Evolutionary conservation across 2,797 vertebrate species (phyloP), one percentile per base, ranked within the genome.

Genomic region (Bovichtus variegatus): DNA sequence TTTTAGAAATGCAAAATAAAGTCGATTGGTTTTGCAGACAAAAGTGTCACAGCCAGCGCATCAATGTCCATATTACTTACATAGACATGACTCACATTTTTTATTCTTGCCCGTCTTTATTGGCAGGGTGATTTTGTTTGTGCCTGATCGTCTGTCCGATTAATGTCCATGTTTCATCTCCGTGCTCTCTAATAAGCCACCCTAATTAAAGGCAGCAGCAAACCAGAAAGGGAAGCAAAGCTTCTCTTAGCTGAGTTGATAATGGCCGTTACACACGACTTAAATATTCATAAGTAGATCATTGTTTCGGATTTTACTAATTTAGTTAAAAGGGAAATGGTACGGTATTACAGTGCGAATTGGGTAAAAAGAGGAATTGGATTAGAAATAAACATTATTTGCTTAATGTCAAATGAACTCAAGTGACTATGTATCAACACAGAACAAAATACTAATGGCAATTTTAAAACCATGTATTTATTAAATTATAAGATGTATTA

Each of bases 91-190:
- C 13, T 9, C 31, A 25, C 51, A 27, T n/a, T 65, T 61, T 51
- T 12, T 55, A 16, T 64, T 66, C 21, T 47, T 2, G 9, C 43
- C 71, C 18, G 2, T 68, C 60, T 74, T 25, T 62, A 41, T 55
- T 57, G 31, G 41, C 68, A 21, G 27, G 49, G 36, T 76, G 62
- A 79, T 78, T 78, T 81, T n/a, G 71, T 79, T 83, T 79, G 51
- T 34, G 43, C 76, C 65, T 59, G 74, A 82, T 76, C 31, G n/a
- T 84, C 68, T 59, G 73, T 61, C 62, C 31, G 63, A 83, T 89
- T 85, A 83, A 86, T 62, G 80, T 67, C 54, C 29, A 5, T 74
- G 74, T 87, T 74, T 85, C 80, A 88, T 86, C 73, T 80, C 62
- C 10, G n/a, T 40, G 57, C 72, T 60, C 62, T 70, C 72, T 76